phyloP scores from a whole-genome alignment of 2,888 invertebrate species.

The Tholera decimalis region DNA sequence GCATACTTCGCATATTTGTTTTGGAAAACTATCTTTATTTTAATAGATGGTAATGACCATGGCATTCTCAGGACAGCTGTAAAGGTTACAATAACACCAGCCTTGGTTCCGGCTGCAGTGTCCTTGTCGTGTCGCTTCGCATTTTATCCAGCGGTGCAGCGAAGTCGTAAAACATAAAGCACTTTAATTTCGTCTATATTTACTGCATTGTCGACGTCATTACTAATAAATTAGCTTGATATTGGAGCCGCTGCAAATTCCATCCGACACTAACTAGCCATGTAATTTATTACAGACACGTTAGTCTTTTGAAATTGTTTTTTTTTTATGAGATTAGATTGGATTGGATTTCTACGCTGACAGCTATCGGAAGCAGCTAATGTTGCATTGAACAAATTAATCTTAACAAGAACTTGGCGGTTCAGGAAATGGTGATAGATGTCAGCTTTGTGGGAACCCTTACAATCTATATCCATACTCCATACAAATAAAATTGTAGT shows the following conservation, averaged over 20 bases:
- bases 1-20: slow-evolving; percentile 22
- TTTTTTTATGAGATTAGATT: too few species aligned
- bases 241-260: slow-evolving; percentile 31
- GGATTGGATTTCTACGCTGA: slow-evolving; percentile 45
- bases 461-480: too few species aligned
- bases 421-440: slow-evolving; percentile 46
- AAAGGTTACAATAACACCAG: slow-evolving; percentile 40
- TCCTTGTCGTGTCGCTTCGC: slow-evolving; percentile 66
- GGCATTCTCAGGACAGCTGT: slow-evolving; percentile 39
- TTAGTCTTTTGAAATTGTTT: slow-evolving; percentile 49
- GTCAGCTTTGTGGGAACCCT: slow-evolving; percentile 7
- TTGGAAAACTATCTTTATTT: slow-evolving; percentile 26
- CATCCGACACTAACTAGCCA: slow-evolving; percentile 42
- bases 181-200: slow-evolving; percentile 47
- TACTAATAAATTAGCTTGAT: slow-evolving; percentile 45
- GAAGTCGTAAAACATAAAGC: slow-evolving; percentile 42
- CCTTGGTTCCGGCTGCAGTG: slow-evolving; percentile 62
- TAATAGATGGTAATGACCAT: slow-evolving; percentile 40
- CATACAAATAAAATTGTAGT: too few species aligned
- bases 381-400: slow-evolving; percentile 38
- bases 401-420: slow-evolving; percentile 35
- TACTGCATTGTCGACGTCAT: slow-evolving; percentile 54
- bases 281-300: slow-evolving; percentile 44
- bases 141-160: slow-evolving; percentile 54
- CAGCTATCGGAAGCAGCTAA: slow-evolving; percentile 51